Percentiles rank a stretch among this genome's conserved stretches.
These are phyloP conservation scores for Bombus pascuorum DNA, from an alignment of 1,140 invertebrate genomes.

Conservation along the genomic window DNA sequence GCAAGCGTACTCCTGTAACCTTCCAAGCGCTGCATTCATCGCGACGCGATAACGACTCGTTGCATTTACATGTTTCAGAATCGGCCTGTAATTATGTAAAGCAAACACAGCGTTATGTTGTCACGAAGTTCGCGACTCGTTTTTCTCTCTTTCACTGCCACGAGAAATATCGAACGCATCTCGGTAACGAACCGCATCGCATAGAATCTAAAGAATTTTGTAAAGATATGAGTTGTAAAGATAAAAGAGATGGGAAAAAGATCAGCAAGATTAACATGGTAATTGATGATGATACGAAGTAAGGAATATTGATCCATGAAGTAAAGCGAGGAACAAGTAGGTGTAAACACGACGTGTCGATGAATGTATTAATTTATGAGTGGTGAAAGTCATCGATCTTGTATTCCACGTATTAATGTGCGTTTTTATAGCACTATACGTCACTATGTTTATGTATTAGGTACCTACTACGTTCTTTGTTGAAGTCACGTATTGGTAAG, in stretches of 20 bases:
- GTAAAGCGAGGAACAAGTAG: not conserved
- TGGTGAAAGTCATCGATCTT: not conserved
- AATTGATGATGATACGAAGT: not conserved
- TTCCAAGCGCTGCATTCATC: conserved; percentile 3
- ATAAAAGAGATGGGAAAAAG: not conserved
- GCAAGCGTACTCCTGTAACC: conserved; percentile 15
- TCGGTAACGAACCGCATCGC: not conserved
- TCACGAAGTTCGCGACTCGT: too few relatives aligned
- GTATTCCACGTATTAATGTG: not conserved
- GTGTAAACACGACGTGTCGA: not conserved
- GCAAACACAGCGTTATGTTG: conserved; percentile 7
- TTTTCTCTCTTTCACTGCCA: not conserved
- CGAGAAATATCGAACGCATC: not conserved
- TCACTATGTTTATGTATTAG: not conserved
- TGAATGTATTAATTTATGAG: not conserved
- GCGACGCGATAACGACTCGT: conserved; percentile 28
- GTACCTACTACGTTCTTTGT: not conserved
- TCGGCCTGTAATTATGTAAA: conserved; percentile 37
- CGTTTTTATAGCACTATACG: not conserved
- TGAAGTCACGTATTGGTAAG: not conserved
- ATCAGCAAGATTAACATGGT: not conserved
- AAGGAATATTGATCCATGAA: not conserved
- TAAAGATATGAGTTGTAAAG: too few relatives aligned
- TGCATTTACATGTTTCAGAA: conserved; percentile 44
- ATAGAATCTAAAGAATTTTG: not conserved